Evolutionary conservation across 1,140 invertebrate genomes (phyloP).

Genomic region (Tyrophagus putrescentiae): DNA sequence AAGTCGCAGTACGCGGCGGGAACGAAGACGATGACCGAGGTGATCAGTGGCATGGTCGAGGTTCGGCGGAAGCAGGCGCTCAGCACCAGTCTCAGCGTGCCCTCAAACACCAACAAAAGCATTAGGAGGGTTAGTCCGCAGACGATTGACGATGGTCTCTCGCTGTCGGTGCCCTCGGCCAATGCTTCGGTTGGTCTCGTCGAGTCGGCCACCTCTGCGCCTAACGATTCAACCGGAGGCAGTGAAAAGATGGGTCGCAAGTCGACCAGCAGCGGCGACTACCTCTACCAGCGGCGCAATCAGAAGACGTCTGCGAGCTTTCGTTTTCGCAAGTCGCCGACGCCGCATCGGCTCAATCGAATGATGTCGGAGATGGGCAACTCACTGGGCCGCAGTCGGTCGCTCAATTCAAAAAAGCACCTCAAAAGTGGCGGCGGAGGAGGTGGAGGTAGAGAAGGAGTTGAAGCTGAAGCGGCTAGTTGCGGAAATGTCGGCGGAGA

Average conservation of each 20-base stretch:
- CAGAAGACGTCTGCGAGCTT: constrained; percentile 17
- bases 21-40: constrained; percentile 55
- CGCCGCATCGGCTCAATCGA: constrained; percentile 24
- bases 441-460: no score
- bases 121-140: no score
- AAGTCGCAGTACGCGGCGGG: constrained; percentile 46
- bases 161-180: no score
- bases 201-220: no score
- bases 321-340: constrained; percentile 18
- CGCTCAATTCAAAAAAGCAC: background rate
- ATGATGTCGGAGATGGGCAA: constrained; percentile 27
- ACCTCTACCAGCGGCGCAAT: background rate
- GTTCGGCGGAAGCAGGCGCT: constrained; percentile 39
- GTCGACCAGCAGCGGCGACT: background rate
- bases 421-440: no score
- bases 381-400: constrained; percentile 18
- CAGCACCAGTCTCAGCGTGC: constrained; percentile 24
- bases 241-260: background rate
- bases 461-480: no score
- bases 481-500: no score
- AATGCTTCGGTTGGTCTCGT: no score
- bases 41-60: constrained; percentile 69
- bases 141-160: no score
- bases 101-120: constrained; percentile 10
- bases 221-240: no score